These are phyloP conservation scores for Germaria angustata DNA, from an alignment of 2,888 invertebrate species.

Conservation along the genomic window DNA sequence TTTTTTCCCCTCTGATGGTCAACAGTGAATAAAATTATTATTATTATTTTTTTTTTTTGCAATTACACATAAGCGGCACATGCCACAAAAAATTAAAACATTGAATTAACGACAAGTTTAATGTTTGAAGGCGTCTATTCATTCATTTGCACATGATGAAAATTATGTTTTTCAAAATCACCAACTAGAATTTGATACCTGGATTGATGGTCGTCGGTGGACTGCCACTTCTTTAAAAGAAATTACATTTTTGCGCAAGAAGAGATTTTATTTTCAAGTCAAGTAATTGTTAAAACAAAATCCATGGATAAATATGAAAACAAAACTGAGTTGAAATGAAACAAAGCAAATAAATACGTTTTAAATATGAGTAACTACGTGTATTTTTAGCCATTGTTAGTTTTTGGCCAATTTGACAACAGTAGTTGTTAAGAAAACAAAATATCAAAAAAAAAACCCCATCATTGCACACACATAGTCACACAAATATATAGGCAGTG, in stretches of 20 bases:
- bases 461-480: not conserved
- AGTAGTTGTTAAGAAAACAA: conserved; percentile 10
- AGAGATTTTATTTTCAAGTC: conserved; percentile 21
- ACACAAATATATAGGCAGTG: not conserved
- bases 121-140: conserved; percentile 50
- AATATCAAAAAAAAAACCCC: not conserved
- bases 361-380: conserved; percentile 18
- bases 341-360: conserved; percentile 33
- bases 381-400: conserved; percentile 7
- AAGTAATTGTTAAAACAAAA: conserved; percentile 19
- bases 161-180: conserved; percentile 6
- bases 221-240: not conserved
- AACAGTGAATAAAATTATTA: conserved; percentile 29
- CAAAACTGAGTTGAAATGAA: not conserved
- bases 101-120: conserved; percentile 47
- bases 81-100: conserved; percentile 45
- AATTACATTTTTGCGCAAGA: not conserved
- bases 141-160: conserved; percentile 20
- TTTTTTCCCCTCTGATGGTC: conserved; percentile 35
- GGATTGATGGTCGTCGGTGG: conserved; percentile 5
- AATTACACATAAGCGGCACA: conserved; percentile 20
- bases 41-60: not conserved
- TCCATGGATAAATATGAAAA: not conserved
- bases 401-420: conserved; percentile 57
- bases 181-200: conserved; percentile 22